These are phyloP conservation scores for Paralichthys olivaceus DNA, from an alignment of 2,113 vertebrate species.

Conservation along the genomic window DNA sequence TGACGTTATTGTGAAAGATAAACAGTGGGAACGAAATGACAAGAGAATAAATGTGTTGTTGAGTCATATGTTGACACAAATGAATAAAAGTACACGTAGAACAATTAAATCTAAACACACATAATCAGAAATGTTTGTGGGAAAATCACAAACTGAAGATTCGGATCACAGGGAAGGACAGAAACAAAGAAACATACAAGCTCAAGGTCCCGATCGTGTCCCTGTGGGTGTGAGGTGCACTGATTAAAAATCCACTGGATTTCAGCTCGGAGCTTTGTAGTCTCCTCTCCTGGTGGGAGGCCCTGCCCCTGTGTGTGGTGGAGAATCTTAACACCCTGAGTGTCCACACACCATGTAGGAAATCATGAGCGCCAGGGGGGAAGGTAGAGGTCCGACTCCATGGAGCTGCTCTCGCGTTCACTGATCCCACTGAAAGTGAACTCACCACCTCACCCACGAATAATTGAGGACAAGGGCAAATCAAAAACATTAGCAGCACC, in stretches of 20 bases:
- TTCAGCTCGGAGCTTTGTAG: slow-evolving; percentile 15
- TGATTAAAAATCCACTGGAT: slow-evolving; percentile 10
- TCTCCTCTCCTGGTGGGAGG: slow-evolving; percentile 12
- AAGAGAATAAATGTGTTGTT: too few relatives aligned
- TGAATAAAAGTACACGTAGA: too few relatives aligned
- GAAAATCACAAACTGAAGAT: too few relatives aligned
- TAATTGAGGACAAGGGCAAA: slow-evolving; percentile 34
- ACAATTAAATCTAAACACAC: too few relatives aligned
- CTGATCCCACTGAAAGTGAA: slow-evolving; percentile 7
- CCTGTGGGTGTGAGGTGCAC: not conserved
- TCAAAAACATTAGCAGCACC: not conserved
- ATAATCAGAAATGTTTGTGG: too few relatives aligned
- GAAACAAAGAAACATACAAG: not conserved
- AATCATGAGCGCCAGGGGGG: not conserved
- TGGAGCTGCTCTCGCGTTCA: not conserved
- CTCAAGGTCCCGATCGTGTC: not conserved
- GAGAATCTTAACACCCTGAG: slow-evolving; percentile 19
- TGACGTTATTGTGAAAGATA: too few relatives aligned
- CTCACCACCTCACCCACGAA: not conserved
- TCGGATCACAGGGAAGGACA: not conserved
- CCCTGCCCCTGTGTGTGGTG: slow-evolving; percentile 10
- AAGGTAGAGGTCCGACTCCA: too few relatives aligned
- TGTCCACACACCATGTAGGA: not conserved
- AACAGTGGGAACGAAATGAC: too few relatives aligned
- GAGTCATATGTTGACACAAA: too few relatives aligned